A percentile compares a stretch with the other conserved stretches of the same genome.
Conservation (phyloP, 1,140 invertebrate genomes). For the Pteromalus puparum region DNA sequence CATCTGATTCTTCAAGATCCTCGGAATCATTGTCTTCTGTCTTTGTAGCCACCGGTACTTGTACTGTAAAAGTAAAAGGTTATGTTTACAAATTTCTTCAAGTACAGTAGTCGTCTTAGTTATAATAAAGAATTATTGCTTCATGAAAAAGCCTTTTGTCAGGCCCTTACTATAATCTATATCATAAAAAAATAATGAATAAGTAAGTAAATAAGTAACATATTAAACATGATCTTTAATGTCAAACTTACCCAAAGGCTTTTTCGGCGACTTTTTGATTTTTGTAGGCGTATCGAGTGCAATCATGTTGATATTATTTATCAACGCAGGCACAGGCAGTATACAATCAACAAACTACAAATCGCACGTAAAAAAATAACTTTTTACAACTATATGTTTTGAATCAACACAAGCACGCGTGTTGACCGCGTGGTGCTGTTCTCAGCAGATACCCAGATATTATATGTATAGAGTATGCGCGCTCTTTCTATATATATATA, state of each 20-base stretch:
- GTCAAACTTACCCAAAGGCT: slow-evolving; percentile 33
- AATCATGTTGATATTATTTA: slow-evolving; percentile 29
- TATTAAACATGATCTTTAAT: neutral
- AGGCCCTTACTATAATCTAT: neutral
- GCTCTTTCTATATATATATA: too few relatives aligned
- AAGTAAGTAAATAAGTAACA: too few relatives aligned
- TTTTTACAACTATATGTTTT: neutral
- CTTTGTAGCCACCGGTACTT: slow-evolving; percentile 15
- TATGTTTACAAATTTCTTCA: slow-evolving; percentile 20
- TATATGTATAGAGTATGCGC: too few relatives aligned
- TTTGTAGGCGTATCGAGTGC: slow-evolving; percentile 3
- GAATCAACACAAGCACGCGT: neutral
- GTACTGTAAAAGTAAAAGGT: slow-evolving; percentile 26
- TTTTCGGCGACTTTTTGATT: slow-evolving; percentile 41
- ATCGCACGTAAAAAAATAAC: neutral
- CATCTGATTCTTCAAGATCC: slow-evolving; percentile 42
- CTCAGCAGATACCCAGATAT: too few relatives aligned
- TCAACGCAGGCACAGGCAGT: neutral
- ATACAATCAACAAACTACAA: slow-evolving; percentile 8
- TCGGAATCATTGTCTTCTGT: slow-evolving; percentile 17
- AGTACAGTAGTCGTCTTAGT: neutral
- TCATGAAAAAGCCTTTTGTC: neutral
- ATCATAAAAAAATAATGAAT: neutral
- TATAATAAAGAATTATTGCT: neutral
- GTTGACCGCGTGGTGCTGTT: slow-evolving; percentile 5